These are phyloP conservation scores for Urocolius indicus DNA, from an alignment of 2,113 vertebrate genomes.

Conservation along the genomic window DNA sequence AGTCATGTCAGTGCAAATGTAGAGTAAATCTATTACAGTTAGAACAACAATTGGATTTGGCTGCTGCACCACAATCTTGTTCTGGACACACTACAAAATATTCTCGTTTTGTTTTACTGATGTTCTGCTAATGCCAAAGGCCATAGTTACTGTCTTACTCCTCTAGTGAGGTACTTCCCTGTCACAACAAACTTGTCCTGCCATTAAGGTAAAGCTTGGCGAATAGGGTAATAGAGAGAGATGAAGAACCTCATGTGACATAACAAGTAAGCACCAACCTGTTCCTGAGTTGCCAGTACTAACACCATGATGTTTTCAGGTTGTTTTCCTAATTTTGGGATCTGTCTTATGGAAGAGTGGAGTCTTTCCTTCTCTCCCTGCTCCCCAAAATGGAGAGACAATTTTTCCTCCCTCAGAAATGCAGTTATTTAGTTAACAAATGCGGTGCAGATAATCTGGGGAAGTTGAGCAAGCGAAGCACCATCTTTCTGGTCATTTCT, in stretches of 20 bases:
- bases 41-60: slow-evolving; percentile 3
- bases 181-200: background rate
- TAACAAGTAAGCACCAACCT: background rate
- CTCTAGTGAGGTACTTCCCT: background rate
- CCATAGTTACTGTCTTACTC: background rate
- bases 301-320: rapidly evolving
- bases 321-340: background rate
- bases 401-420: background rate
- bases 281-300: background rate
- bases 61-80: background rate
- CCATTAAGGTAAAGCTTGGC: background rate
- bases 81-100: background rate
- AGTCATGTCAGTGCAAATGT: slow-evolving; percentile 31
- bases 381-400: background rate
- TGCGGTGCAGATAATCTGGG: background rate
- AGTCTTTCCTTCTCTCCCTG: background rate
- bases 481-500: background rate
- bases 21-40: slow-evolving; percentile 25
- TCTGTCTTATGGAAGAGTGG: background rate
- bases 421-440: background rate
- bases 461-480: background rate
- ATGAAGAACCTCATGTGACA: background rate
- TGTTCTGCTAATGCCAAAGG: background rate
- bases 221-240: background rate
- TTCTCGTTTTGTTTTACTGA: background rate